phyloP scores from a whole-genome alignment of 2,888 invertebrate species.

The Cheilosia variabilis region DNA sequence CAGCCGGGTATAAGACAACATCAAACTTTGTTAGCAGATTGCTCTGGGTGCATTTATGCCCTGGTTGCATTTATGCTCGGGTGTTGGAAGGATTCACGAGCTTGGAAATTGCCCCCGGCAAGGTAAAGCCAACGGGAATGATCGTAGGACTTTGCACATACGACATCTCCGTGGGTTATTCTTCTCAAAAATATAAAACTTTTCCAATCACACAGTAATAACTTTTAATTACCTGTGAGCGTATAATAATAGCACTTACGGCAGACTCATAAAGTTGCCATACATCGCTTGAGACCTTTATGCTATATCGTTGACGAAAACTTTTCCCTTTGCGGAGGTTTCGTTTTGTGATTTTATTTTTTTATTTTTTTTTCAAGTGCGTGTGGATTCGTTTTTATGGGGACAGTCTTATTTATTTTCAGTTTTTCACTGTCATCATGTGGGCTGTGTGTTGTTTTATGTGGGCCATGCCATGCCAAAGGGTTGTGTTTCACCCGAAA shows the following conservation, averaged over 20 bases:
- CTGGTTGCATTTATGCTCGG: no score
- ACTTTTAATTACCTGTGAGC: constrained; percentile 51
- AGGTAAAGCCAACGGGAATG: no score
- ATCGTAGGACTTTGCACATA: neutral
- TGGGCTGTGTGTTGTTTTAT: neutral
- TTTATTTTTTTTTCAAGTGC: neutral
- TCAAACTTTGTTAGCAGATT: no score
- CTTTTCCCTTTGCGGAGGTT: neutral
- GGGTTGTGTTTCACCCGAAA: constrained; percentile 3
- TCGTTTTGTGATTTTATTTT: constrained; percentile 6
- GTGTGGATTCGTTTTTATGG: constrained; percentile 19
- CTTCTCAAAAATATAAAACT: constrained; percentile 18
- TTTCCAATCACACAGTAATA: constrained; percentile 47
- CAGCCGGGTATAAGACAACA: no score
- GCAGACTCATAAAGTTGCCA: neutral
- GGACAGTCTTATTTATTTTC: constrained; percentile 27
- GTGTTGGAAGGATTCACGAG: no score
- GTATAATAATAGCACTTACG: constrained; percentile 17
- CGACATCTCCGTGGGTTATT: neutral
- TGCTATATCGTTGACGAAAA: neutral
- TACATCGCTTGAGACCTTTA: neutral
- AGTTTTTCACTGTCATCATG: no score
- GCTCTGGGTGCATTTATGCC: no score
- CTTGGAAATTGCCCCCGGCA: no score
- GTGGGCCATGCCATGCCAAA: constrained; percentile 3